Base-by-base conservation (phyloP, 1,140 invertebrate species). In the Reticulitermes speratus region DNA sequence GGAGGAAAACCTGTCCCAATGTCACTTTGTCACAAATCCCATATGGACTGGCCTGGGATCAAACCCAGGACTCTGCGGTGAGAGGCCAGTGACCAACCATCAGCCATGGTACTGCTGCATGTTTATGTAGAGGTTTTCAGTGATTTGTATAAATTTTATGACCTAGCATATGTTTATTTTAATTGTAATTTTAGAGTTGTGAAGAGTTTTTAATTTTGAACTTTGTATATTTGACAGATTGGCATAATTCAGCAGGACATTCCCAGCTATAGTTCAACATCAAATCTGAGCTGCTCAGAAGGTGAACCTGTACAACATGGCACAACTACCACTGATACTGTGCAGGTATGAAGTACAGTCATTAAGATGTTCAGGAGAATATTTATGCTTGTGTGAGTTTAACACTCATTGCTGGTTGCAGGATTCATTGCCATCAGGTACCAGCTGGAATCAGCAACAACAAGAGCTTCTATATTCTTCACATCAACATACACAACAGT, bases 381-480 rank as follows among this genome's bases (percentile, higher is more conserved):
- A 5, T 65, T 21, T 19, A 19, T 23, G 21, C 25, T 65, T 75
- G 6, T 75, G 65, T 75, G 6, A n/a, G 65, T n/a, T 38, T 38
- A 44, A 69, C 83, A 88, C 44, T 55, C 83, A 44, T 86, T 88
- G 25, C 84, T 85, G 55, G 87, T 90, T 91, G 75, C 90, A 91
- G 38, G 89, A 89, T 81, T 82, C 85, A 69, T 75, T 75, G 14
- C 0, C 65, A 11, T 3, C 65, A n/a, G 65, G 65, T 30, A n/a
- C 8, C 8, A 44, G 88, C n/a, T 90, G 90, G 86, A 90, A 90
- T 38, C 90, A 91, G 87, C 86, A 87, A 75, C 88, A 89, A 82
- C 85, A 86, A 16, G 88, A 89, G 1, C 88, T 88, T 83, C 87
- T 87, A 52, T 87, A 88, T 85, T 52, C 82, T 65, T 82, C 86